A percentile compares a stretch with the other conserved stretches of the same genome.
phyloP scores from a whole-genome alignment of 2,113 vertebrate genomes.

The Myotis yumanensis region DNA sequence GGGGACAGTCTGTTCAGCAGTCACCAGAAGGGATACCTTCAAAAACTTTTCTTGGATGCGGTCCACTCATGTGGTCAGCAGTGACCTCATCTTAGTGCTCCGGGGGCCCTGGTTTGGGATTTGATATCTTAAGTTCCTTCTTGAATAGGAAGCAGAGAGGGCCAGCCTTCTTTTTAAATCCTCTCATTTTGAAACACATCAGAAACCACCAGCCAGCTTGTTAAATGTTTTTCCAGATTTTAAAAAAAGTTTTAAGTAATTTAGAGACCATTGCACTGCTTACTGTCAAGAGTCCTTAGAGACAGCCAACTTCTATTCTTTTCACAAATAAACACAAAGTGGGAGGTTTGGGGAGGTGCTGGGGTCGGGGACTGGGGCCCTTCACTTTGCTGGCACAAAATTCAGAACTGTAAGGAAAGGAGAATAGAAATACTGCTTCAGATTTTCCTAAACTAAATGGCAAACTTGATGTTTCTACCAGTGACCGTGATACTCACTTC shows the following conservation, averaged over 20 bases:
- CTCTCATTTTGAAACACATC: conserved; percentile 61
- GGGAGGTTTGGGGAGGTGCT: conserved; percentile 35
- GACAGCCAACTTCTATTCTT: conserved; percentile 66
- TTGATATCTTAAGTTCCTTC: conserved; percentile 20
- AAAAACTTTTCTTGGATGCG: conserved; percentile 58
- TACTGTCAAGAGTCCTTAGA: conserved; percentile 65
- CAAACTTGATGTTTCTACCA: conserved; percentile 45
- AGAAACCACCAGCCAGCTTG: conserved; percentile 61
- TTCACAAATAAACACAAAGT: conserved; percentile 59
- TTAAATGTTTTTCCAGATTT: conserved; percentile 70
- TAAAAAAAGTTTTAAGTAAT: conserved; percentile 6
- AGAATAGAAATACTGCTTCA: conserved; percentile 55
- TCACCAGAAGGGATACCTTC: conserved; percentile 60
- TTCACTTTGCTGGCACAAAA: conserved; percentile 60
- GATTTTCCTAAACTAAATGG: conserved; percentile 52
- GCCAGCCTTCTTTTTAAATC: conserved; percentile 35
- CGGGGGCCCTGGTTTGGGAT: conserved; percentile 50
- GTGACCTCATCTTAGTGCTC: conserved; percentile 67
- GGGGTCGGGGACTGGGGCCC: background rate
- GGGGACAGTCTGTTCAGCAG: conserved; percentile 62
- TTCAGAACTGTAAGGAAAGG: conserved; percentile 39
- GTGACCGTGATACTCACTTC: background rate
- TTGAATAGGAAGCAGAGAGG: conserved; percentile 60
- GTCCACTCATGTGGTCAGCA: background rate
- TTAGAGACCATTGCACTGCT: conserved; percentile 46